Conservation (phyloP, 2,888 invertebrate species). For the Lithophane socia region DNA sequence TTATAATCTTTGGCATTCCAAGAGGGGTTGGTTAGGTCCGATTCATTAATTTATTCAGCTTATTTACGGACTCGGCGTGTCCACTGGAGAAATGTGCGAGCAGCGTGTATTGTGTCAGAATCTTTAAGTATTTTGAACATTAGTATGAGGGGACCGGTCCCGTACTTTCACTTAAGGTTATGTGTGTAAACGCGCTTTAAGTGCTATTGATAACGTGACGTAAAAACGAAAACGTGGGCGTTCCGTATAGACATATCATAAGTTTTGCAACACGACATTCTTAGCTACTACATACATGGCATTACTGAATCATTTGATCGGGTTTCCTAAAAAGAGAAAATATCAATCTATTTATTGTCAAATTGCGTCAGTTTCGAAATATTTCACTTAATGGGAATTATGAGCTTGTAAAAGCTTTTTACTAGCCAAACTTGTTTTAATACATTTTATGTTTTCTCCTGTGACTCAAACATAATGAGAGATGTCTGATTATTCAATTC, state of each 20-base stretch:
- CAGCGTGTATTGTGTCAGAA: conserved; percentile 84
- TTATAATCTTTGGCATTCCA: conserved; percentile 77
- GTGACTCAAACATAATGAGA: neutral
- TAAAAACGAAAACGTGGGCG: conserved; percentile 77
- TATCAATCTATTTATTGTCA: conserved; percentile 22
- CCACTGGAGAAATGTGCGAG: conserved; percentile 86
- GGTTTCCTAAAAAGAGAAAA: conserved; percentile 51
- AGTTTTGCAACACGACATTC: conserved; percentile 58
- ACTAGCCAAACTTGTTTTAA: conserved; percentile 21
- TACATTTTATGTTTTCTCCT: conserved; percentile 30
- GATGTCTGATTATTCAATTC: neutral
- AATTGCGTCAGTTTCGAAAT: conserved; percentile 23
- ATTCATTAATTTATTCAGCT: conserved; percentile 87
- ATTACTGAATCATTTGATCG: conserved; percentile 50
- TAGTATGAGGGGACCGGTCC: conserved; percentile 86
- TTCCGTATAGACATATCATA: conserved; percentile 58
- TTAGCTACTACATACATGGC: conserved; percentile 30
- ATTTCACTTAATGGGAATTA: conserved; percentile 5
- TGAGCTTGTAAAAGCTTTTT: conserved; percentile 24
- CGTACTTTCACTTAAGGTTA: conserved; percentile 89
- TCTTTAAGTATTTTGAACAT: conserved; percentile 88
- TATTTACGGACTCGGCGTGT: conserved; percentile 84
- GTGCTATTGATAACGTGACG: conserved; percentile 87
- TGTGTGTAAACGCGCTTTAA: conserved; percentile 87
- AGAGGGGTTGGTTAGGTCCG: conserved; percentile 83